Conservation (phyloP, 2,888 invertebrate genomes). For the Lampropteryx suffumata region DNA sequence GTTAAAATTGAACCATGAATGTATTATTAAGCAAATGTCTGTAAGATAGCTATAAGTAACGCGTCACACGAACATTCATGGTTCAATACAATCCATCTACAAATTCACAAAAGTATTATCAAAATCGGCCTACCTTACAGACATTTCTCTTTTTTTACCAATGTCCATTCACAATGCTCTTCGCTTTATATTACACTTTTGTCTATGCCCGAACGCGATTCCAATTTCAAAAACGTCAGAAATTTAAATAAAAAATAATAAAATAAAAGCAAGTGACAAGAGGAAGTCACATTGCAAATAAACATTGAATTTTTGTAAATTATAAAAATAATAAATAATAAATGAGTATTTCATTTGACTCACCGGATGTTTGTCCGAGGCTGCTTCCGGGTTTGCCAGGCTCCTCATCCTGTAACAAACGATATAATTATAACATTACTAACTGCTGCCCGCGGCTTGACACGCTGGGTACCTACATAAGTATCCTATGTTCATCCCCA, state of each 20-base stretch:
- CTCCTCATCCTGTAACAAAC: conserved; percentile 68
- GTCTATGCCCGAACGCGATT: conserved; percentile 28
- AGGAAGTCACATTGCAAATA: conserved; percentile 78
- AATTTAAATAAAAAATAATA: conserved; percentile 37
- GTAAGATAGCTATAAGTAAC: conserved; percentile 62
- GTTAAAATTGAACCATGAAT: conserved; percentile 73
- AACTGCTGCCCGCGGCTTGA: no score
- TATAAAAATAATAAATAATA: conserved; percentile 31
- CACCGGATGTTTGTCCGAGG: conserved; percentile 72
- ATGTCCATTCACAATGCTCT: conserved; percentile 79
- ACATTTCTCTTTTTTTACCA: conserved; percentile 67
- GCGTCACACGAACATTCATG: conserved; percentile 64
- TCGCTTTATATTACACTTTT: conserved; percentile 50
- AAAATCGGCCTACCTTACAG: conserved; percentile 81
- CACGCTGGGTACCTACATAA: no score
- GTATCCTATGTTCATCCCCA: no score
- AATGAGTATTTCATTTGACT: conserved; percentile 40
- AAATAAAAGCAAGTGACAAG: conserved; percentile 66
- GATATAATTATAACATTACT: neutral
- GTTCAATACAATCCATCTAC: conserved; percentile 52
- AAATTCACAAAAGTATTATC: conserved; percentile 46
- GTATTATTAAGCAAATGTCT: conserved; percentile 68
- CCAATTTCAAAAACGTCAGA: conserved; percentile 21
- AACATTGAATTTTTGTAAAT: conserved; percentile 58
- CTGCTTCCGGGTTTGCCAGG: conserved; percentile 72